phyloP scores from a whole-genome alignment of 2,113 vertebrate genomes.

The Oceanites oceanicus region DNA sequence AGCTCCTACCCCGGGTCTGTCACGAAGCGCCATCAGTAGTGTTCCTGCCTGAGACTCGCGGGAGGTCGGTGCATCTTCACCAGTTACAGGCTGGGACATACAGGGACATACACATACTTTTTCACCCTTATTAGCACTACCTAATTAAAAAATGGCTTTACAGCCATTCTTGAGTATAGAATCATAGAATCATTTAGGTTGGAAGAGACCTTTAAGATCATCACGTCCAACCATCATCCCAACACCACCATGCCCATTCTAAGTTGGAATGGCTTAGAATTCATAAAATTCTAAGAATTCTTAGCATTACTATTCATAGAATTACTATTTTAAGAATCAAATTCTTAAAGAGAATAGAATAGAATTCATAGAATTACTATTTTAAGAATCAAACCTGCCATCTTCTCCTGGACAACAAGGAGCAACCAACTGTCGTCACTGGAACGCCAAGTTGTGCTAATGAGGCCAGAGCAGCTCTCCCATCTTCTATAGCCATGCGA shows the following conservation, averaged over 20 bases:
- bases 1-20: not conserved
- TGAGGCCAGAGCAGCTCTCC: not conserved
- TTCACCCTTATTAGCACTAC: not conserved
- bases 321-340: too few relatives aligned
- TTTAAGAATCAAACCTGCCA: too few relatives aligned
- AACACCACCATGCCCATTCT: too few relatives aligned
- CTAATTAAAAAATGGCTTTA: not conserved
- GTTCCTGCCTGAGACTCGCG: not conserved
- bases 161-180: too few relatives aligned
- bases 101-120: not conserved
- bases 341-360: too few relatives aligned
- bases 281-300: too few relatives aligned
- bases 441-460: not conserved
- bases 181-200: too few relatives aligned
- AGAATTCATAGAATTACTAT: not conserved
- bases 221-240: too few relatives aligned
- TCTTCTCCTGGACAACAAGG: fast-evolving
- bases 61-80: not conserved
- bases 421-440: fast-evolving
- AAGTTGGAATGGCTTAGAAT: too few relatives aligned
- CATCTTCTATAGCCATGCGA: fast-evolving
- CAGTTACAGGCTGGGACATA: fast-evolving
- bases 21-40: fast-evolving
- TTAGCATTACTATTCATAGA: too few relatives aligned
- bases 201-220: too few relatives aligned